Conservation (phyloP, 1,140 invertebrate species). For the Stenopsyche tienmushanensis region DNA sequence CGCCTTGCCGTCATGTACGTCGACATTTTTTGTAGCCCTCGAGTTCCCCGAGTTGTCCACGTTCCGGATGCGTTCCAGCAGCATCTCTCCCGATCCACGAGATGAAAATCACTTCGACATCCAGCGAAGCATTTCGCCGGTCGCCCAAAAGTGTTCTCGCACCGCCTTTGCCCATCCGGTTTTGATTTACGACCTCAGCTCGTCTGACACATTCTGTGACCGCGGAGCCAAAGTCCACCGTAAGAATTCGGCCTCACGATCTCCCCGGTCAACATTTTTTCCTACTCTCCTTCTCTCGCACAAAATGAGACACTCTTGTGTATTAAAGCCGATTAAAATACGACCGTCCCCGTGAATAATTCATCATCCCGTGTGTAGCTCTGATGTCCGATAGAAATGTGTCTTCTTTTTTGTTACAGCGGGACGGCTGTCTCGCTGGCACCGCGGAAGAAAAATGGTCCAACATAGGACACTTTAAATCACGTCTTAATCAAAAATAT, state of each 20-base stretch:
- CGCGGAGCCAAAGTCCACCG: not conserved
- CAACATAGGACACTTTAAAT: not conserved
- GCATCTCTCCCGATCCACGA: too few species aligned
- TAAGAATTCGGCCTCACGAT: slow-evolving; percentile 12
- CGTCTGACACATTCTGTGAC: slow-evolving; percentile 8
- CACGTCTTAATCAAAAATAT: not conserved
- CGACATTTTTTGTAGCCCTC: too few species aligned
- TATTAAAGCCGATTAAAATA: slow-evolving; percentile 6
- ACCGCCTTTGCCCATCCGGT: not conserved
- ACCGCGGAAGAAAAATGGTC: not conserved
- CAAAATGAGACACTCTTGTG: not conserved
- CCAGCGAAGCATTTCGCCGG: not conserved
- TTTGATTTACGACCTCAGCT: not conserved
- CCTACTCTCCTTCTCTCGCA: not conserved
- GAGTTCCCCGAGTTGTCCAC: too few species aligned
- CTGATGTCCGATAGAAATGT: not conserved
- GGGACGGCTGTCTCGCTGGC: not conserved
- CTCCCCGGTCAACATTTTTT: slow-evolving; percentile 1
- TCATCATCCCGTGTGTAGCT: not conserved
- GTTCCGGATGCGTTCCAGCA: too few species aligned
- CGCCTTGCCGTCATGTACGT: too few species aligned
- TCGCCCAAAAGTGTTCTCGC: not conserved
- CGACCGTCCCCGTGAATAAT: slow-evolving; percentile 4
- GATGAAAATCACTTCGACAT: too few species aligned
- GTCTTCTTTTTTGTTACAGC: not conserved